phyloP scores from a whole-genome alignment of 2,888 invertebrate genomes.

The Scelioninae gen. 2 region DNA sequence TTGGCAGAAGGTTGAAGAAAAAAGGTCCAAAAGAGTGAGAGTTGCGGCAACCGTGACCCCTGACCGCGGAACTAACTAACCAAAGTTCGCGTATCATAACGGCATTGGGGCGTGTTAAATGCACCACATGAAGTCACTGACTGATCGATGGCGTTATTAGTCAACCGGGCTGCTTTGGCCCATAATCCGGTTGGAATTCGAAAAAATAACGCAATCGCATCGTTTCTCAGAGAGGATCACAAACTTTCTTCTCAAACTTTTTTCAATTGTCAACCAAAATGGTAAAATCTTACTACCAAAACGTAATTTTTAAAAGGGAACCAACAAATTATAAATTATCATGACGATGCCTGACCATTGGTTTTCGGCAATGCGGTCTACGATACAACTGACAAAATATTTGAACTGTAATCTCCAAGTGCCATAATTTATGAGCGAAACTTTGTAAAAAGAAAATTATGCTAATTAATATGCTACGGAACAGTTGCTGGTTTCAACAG shows the following conservation, averaged over 20 bases:
- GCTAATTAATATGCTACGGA: neutral
- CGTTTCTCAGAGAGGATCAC: no score
- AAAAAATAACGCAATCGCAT: conserved; percentile 19
- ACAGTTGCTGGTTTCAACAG: conserved; percentile 21
- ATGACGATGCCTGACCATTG: neutral
- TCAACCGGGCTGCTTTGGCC: conserved; percentile 63
- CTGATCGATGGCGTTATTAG: conserved; percentile 74
- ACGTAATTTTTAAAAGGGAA: no score
- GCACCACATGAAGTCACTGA: conserved; percentile 68
- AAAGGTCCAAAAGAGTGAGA: conserved; percentile 46
- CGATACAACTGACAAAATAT: no score
- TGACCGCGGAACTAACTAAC: conserved; percentile 70
- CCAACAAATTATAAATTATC: no score
- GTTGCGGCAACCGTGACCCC: conserved; percentile 65
- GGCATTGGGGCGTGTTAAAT: conserved; percentile 69
- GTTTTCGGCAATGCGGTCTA: no score
- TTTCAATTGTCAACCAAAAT: no score
- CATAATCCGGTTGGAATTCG: conserved; percentile 30
- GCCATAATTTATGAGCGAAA: neutral
- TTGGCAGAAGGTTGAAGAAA: neutral
- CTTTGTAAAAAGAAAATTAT: neutral
- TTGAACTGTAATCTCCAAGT: no score
- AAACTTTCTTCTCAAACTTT: no score
- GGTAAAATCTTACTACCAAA: no score
- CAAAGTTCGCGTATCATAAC: conserved; percentile 72